Percentiles rank a stretch among this genome's conserved stretches.
phyloP scores from a whole-genome alignment of 2,113 vertebrate species.

The Brachypodius melanocephalos region DNA sequence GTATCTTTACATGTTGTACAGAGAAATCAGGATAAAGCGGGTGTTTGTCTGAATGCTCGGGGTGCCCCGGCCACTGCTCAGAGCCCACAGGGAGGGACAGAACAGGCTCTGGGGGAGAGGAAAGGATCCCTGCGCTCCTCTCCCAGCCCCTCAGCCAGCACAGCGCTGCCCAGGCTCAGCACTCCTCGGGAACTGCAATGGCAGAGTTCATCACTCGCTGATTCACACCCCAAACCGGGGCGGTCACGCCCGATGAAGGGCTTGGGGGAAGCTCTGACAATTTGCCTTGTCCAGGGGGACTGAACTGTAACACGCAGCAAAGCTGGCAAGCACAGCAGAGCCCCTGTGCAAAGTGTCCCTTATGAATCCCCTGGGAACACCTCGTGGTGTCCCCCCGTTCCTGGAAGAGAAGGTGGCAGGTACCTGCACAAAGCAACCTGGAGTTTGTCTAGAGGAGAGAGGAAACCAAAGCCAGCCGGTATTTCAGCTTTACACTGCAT shows the following conservation, averaged over 20 bases:
- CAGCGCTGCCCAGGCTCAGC: conserved; percentile 1
- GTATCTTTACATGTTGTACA: conserved; percentile 69
- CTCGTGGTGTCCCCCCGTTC: neutral
- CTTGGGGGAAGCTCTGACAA: neutral
- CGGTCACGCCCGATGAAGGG: neutral
- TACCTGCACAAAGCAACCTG: neutral
- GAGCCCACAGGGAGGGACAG: neutral
- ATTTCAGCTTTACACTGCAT: neutral
- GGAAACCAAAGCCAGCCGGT: neutral
- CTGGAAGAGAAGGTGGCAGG: neutral
- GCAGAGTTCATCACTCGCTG: neutral
- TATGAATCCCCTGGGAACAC: neutral
- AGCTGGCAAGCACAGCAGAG: neutral
- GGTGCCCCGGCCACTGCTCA: neutral
- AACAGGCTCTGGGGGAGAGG: neutral
- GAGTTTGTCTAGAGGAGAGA: neutral
- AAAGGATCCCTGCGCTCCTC: neutral
- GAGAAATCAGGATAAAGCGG: neutral
- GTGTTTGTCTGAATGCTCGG: neutral
- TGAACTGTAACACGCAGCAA: neutral
- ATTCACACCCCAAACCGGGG: neutral
- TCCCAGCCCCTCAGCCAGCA: neutral
- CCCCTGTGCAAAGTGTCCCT: fast-evolving
- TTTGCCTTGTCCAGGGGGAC: neutral
- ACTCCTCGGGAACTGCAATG: neutral